Evolutionary conservation across 2,888 invertebrate genomes (phyloP), one percentile per base, ranked within the genome.

Genomic region (Periphyllus acericola): DNA sequence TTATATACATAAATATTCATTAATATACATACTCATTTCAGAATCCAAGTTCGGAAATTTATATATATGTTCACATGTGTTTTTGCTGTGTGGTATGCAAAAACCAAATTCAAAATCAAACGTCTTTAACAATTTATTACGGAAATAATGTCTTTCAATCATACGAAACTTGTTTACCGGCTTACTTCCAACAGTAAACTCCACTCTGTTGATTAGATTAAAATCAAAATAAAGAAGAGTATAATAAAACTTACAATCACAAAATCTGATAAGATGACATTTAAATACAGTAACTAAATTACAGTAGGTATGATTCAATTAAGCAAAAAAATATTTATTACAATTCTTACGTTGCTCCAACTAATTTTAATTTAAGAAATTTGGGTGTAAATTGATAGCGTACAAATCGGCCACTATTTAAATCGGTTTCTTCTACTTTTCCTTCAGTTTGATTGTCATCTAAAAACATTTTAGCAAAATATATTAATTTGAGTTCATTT

Each of bases 51-150:
- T 94, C 21, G 99, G 99, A 93, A 99, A 99, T 92, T 99, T 98
- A 91, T 99, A 99, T 92, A 99, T 99, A 92, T 99, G 99, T 93
- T 99, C 99, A 92, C 99, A 99, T 21, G 98, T 98, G 92, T 99
- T 99, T 91, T 96, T 95, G 89, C 98, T 99, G 92, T 96, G 96
- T 76, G 99, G 99, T 92, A 99, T 99, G 92, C 99, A 99, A 92
- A 98, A 99, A 79, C 99, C 99, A 93, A 99, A 99, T 92, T 99
- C 98, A 93, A 99, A 99, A 92, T 99, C 99, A 93, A 99, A 99
- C 19, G 98, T 98, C 93, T 99, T 99, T 87, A 99, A 93, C 89
- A 98, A 93, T 89, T 95, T 96, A 91, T 99, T 97, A 89, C 97
- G 93, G 92, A 98, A 99, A 93, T 97, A 99, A 92, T 99, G 99